A percentile compares a stretch with the other conserved stretches of the same genome.
These are phyloP conservation scores for Heterotilapia buettikoferi DNA, from an alignment of 2,113 vertebrate genomes.

Conservation along the genomic window DNA sequence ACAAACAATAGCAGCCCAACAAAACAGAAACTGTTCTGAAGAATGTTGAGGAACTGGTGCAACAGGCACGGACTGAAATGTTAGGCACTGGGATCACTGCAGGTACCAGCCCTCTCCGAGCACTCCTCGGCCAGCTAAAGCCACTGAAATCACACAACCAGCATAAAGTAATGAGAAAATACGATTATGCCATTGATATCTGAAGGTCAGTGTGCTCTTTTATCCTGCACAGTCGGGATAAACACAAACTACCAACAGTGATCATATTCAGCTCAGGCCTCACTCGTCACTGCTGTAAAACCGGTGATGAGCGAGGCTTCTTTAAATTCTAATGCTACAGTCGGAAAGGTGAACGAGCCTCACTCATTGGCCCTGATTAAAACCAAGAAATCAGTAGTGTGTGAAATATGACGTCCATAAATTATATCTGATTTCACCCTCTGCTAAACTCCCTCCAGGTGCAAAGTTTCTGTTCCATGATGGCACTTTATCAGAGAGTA, in stretches of 20 bases:
- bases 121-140: neutral
- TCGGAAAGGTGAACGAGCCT: neutral
- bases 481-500: neutral
- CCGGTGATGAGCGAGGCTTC: rapidly evolving
- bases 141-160: neutral
- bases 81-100: neutral
- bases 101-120: neutral
- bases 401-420: neutral
- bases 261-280: neutral
- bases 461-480: neutral
- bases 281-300: neutral
- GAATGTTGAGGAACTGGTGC: slow-evolving; percentile 50
- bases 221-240: neutral
- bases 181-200: neutral
- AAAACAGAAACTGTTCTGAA: slow-evolving; percentile 18
- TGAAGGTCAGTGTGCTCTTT: neutral
- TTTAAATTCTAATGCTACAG: neutral
- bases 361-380: neutral
- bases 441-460: neutral
- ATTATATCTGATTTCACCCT: neutral
- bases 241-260: neutral
- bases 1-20: neutral
- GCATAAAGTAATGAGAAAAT: neutral
- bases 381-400: neutral
- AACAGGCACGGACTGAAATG: neutral